Percentiles rank a stretch among this genome's conserved stretches.
These are phyloP conservation scores for Drosophila pseudotalamancana DNA, from an alignment of 2,888 invertebrate genomes.

Conservation along the genomic window DNA sequence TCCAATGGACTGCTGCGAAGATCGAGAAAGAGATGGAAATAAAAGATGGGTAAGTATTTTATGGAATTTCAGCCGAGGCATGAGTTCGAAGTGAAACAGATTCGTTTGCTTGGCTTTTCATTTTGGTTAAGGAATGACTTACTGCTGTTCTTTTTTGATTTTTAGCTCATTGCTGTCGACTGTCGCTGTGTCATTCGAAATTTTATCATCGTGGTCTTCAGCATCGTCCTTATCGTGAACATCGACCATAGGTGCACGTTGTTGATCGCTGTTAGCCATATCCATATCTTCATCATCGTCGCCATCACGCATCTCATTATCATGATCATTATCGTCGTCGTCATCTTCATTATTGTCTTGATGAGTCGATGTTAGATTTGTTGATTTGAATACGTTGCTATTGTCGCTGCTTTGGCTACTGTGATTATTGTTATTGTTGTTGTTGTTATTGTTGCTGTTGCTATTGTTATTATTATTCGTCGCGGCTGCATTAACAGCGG, in stretches of 20 bases:
- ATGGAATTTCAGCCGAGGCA: too few relatives aligned
- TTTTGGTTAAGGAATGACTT: slow-evolving; percentile 57
- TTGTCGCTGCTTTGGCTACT: slow-evolving; percentile 55
- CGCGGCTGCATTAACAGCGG: slow-evolving; percentile 46
- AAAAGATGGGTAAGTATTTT: background rate
- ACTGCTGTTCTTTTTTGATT: slow-evolving; percentile 84
- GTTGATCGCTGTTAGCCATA: slow-evolving; percentile 14
- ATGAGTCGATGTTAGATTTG: slow-evolving; percentile 44
- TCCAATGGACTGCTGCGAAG: slow-evolving; percentile 77
- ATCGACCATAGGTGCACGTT: slow-evolving; percentile 16
- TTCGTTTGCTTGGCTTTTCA: too few relatives aligned
- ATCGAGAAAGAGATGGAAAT: slow-evolving; percentile 34
- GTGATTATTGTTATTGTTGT: slow-evolving; percentile 37
- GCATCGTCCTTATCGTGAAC: slow-evolving; percentile 44
- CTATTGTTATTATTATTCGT: slow-evolving; percentile 49
- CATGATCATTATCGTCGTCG: slow-evolving; percentile 43
- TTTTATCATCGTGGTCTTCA: slow-evolving; percentile 50
- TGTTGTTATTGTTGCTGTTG: slow-evolving; percentile 31
- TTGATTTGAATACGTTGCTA: slow-evolving; percentile 34
- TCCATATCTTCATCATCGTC: slow-evolving; percentile 49
- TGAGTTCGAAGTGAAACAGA: slow-evolving; percentile 35
- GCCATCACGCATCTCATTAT: slow-evolving; percentile 44
- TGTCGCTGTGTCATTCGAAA: slow-evolving; percentile 39
- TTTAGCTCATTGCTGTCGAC: slow-evolving; percentile 67
- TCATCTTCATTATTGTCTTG: slow-evolving; percentile 35